Evolutionary conservation across 2,888 invertebrate species (phyloP).

Genomic region (Lasioglossum zephyrum): DNA sequence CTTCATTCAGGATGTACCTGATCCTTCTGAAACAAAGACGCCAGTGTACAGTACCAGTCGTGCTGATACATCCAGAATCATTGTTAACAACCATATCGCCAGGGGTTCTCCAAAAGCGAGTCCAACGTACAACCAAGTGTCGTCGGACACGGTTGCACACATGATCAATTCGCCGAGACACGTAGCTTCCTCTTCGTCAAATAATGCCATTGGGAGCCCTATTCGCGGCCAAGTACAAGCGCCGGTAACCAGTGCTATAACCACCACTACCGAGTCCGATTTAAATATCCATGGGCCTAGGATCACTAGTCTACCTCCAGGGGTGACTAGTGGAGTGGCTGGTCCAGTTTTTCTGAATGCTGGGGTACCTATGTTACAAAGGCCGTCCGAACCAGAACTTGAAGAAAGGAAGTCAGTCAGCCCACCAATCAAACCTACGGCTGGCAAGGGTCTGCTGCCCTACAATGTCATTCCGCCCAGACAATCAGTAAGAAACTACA

Average conservation of each 20-base stretch:
- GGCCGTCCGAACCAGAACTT: conserved; percentile 71
- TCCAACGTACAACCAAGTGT: conserved; percentile 72
- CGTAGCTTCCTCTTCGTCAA: conserved; percentile 61
- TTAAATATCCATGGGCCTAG: conserved; percentile 76
- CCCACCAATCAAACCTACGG: conserved; percentile 77
- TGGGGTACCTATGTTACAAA: conserved; percentile 80
- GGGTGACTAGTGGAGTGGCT: conserved; percentile 82
- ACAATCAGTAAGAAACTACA: conserved; percentile 86
- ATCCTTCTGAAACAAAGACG: conserved; percentile 65
- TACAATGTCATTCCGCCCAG: conserved; percentile 95
- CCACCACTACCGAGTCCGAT: conserved; percentile 72
- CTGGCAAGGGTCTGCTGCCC: conserved; percentile 90
- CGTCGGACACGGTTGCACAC: conserved; percentile 66
- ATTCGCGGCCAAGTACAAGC: conserved; percentile 82
- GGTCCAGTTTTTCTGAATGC: conserved; percentile 81
- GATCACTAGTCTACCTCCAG: conserved; percentile 82
- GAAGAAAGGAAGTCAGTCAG: conserved; percentile 74
- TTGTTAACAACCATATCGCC: conserved; percentile 84
- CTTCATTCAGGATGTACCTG: conserved; percentile 66
- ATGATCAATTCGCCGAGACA: conserved; percentile 70
- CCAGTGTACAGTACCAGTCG: conserved; percentile 72
- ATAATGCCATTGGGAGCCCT: conserved; percentile 69
- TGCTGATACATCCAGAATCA: conserved; percentile 61
- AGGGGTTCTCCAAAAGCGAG: conserved; percentile 85
- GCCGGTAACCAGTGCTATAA: conserved; percentile 79